These are phyloP conservation scores for Hydrochoerus hydrochaeris DNA, from an alignment of 2,113 vertebrate genomes.

Conservation along the genomic window DNA sequence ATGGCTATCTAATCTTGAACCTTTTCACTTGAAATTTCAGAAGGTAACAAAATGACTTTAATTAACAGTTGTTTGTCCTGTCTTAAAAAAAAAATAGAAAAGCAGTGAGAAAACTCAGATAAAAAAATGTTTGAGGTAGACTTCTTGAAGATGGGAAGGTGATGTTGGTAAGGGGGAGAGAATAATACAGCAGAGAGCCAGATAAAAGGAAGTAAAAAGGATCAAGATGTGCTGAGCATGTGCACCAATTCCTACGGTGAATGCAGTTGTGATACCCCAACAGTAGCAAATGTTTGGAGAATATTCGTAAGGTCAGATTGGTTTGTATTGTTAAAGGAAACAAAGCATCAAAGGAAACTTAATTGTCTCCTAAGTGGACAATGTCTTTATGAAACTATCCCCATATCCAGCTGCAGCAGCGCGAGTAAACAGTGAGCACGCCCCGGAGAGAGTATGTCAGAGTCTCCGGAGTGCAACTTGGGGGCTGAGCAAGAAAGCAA, in stretches of 20 bases:
- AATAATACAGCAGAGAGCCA: background rate
- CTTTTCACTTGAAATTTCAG: background rate
- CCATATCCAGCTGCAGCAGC: too few relatives aligned
- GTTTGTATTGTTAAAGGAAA: background rate
- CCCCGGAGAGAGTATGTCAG: too few relatives aligned
- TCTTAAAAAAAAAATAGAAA: background rate
- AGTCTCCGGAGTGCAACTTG: too few relatives aligned
- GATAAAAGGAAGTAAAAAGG: background rate
- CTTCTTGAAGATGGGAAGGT: background rate
- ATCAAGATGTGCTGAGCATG: background rate
- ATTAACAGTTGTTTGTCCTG: background rate
- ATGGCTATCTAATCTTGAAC: background rate
- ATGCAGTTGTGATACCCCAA: background rate
- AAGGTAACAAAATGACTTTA: background rate
- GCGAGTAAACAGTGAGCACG: too few relatives aligned
- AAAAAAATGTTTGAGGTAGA: background rate
- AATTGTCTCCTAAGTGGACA: background rate
- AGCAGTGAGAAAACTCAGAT: background rate
- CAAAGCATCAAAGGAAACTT: background rate
- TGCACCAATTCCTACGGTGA: background rate
- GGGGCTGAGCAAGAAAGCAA: too few relatives aligned
- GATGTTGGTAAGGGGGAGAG: background rate
- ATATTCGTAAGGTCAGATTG: background rate
- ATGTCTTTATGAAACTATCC: background rate
- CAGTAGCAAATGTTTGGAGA: background rate